These are phyloP conservation scores for Ptychodera flava DNA, from an alignment of 35 echinoderm and acorn worm genomes.

Conservation along the genomic window DNA sequence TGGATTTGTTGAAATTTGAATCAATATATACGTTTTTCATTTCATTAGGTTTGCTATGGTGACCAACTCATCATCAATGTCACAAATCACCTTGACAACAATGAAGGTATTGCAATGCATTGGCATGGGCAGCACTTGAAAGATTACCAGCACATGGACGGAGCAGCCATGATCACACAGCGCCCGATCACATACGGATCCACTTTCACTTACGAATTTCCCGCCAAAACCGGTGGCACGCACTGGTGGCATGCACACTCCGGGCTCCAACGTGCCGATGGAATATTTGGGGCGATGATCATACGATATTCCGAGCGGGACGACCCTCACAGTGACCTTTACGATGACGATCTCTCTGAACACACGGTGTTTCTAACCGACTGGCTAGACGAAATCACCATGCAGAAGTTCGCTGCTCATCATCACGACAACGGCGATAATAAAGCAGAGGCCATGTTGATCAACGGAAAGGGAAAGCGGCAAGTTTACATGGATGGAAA, in stretches of 20 bases:
- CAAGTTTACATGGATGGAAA: background rate
- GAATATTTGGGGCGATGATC: conserved; percentile 43
- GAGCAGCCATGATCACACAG: conserved; percentile 64
- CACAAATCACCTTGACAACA: conserved; percentile 46
- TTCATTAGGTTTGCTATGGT: conserved; percentile 64
- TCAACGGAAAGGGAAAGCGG: conserved; percentile 80
- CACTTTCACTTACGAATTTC: conserved; percentile 52
- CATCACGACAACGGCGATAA: conserved; percentile 77
- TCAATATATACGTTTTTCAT: too few relatives aligned
- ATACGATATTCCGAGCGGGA: conserved; percentile 20
- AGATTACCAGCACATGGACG: conserved; percentile 59
- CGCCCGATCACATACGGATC: conserved; percentile 48
- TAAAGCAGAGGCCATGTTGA: conserved; percentile 74
- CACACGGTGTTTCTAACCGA: conserved; percentile 66
- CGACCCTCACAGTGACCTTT: conserved; percentile 39
- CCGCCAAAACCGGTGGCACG: conserved; percentile 47
- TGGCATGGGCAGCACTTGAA: conserved; percentile 79
- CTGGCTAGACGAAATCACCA: conserved; percentile 65
- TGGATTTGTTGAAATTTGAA: too few relatives aligned
- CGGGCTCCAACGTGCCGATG: conserved; percentile 45
- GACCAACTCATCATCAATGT: conserved; percentile 67
- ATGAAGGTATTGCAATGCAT: conserved; percentile 61
- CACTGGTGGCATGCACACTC: conserved; percentile 83
- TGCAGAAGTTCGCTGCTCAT: conserved; percentile 66
- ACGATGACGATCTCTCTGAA: conserved; percentile 65